A percentile compares a stretch with the other conserved stretches of the same genome.
These are phyloP conservation scores for Epistrophe grossulariae DNA, from an alignment of 2,888 invertebrate species.

Conservation along the genomic window DNA sequence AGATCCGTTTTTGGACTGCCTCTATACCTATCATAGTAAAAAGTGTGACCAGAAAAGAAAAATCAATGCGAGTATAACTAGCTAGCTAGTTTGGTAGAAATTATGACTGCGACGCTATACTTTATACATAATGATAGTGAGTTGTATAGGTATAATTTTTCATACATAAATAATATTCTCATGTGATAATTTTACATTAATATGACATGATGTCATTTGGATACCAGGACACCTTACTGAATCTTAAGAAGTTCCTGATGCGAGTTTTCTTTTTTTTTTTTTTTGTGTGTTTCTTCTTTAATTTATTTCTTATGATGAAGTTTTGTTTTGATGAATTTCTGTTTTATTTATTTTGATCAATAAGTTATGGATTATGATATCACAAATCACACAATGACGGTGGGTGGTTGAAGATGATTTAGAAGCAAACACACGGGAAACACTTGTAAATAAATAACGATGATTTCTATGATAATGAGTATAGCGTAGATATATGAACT, in stretches of 20 bases:
- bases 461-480: constrained; percentile 46
- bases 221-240: constrained; percentile 62
- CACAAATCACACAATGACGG: constrained; percentile 3
- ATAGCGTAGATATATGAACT: neutral
- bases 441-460: constrained; percentile 23
- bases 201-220: constrained; percentile 74
- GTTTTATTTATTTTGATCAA: constrained; percentile 13
- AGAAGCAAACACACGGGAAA: constrained; percentile 25
- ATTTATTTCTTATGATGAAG: neutral
- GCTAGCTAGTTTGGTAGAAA: constrained; percentile 10
- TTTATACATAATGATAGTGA: neutral
- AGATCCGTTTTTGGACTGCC: constrained; percentile 69
- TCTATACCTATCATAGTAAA: neutral
- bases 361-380: constrained; percentile 26
- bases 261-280: neutral
- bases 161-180: constrained; percentile 47
- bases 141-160: constrained; percentile 1
- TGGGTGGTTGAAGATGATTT: constrained; percentile 42
- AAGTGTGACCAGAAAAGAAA: constrained; percentile 69
- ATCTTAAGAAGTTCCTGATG: constrained; percentile 65
- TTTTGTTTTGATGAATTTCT: constrained; percentile 8
- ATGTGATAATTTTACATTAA: constrained; percentile 68
- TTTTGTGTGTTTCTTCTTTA: neutral
- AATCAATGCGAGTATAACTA: neutral
- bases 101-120: constrained; percentile 20